phyloP scores from a whole-genome alignment of 2,113 vertebrate species.

The Lepus americanus region DNA sequence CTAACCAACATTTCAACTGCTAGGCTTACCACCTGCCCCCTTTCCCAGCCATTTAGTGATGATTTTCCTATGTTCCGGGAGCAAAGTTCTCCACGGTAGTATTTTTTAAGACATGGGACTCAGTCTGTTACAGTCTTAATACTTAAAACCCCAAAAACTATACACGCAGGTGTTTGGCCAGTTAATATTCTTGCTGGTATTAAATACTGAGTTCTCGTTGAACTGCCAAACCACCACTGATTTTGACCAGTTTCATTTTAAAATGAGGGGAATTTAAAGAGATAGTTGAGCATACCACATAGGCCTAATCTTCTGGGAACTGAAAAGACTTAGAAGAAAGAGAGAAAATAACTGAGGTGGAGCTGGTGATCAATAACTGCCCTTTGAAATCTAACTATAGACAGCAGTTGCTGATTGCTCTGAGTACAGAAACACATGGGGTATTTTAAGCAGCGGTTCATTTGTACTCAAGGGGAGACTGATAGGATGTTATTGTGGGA shows the following conservation, averaged over 20 bases:
- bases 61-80: not conserved
- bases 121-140: not conserved
- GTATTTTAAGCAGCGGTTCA: conserved; percentile 67
- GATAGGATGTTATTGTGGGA: conserved; percentile 72
- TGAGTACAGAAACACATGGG: not conserved
- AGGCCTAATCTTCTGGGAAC: not conserved
- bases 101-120: not conserved
- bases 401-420: not conserved
- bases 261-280: conserved; percentile 7
- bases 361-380: not conserved
- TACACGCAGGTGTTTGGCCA: not conserved
- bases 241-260: conserved; percentile 36
- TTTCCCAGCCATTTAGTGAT: not conserved
- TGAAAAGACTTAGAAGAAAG: not conserved
- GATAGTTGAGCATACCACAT: not conserved
- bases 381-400: conserved; percentile 50
- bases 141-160: not conserved
- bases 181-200: not conserved
- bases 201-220: not conserved
- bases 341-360: not conserved
- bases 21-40: too few species aligned
- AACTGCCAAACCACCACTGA: not conserved
- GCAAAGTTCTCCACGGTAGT: not conserved
- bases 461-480: conserved; percentile 64
- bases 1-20: too few species aligned